Percentiles rank a stretch among this genome's conserved stretches.
These are phyloP conservation scores for Megaceryle maxima DNA, from an alignment of 2,113 vertebrate genomes.

Conservation along the genomic window DNA sequence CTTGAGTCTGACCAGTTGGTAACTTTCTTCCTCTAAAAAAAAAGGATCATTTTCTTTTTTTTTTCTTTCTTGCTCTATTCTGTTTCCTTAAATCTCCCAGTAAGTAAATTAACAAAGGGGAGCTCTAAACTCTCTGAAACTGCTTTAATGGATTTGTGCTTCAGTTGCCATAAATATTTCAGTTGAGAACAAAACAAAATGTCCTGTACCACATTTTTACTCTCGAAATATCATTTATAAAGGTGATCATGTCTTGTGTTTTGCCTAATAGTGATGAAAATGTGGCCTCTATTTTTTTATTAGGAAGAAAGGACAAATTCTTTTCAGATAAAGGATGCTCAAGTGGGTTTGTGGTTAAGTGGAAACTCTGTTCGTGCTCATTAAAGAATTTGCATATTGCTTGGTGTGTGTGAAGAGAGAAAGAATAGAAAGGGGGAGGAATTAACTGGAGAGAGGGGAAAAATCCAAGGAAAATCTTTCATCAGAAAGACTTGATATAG, in stretches of 20 bases:
- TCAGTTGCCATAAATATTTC: neutral
- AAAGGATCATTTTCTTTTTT: rapidly evolving
- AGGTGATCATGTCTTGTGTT: neutral
- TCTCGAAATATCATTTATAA: neutral
- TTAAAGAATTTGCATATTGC: neutral
- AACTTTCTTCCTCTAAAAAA: neutral
- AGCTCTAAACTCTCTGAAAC: neutral
- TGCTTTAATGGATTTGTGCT: neutral
- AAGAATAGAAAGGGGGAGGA: neutral
- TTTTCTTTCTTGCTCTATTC: neutral
- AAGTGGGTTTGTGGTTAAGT: too few relatives aligned
- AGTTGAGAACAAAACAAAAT: neutral
- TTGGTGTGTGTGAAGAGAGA: neutral
- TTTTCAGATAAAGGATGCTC: too few relatives aligned
- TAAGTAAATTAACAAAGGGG: neutral
- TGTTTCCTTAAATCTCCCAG: neutral
- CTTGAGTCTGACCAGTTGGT: neutral
- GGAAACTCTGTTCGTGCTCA: neutral
- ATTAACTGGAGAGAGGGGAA: neutral
- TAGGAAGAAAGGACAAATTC: neutral
- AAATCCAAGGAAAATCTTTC: neutral
- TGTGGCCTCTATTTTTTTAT: neutral
- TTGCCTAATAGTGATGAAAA: neutral
- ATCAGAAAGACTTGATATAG: neutral
- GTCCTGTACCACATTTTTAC: neutral